Percentiles rank a stretch among this genome's conserved stretches.
These are phyloP conservation scores for Chrysina gloriosa DNA, from an alignment of 2,888 invertebrate species.

Conservation along the genomic window DNA sequence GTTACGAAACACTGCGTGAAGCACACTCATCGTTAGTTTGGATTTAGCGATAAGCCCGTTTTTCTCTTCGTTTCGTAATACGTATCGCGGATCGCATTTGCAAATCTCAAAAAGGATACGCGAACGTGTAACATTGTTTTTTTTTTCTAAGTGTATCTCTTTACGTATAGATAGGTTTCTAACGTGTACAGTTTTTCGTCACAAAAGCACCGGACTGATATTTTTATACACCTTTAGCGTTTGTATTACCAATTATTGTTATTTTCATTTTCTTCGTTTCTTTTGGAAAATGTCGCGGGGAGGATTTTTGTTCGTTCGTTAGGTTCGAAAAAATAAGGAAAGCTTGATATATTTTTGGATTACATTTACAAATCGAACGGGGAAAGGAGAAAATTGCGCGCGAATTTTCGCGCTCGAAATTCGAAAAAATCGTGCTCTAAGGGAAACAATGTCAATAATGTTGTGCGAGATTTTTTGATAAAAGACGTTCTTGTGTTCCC, in stretches of 20 bases:
- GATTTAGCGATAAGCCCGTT: too few species aligned
- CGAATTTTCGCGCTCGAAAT: neutral
- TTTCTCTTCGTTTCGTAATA: too few species aligned
- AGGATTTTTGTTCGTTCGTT: neutral
- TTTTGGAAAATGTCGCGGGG: neutral
- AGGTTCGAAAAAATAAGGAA: neutral
- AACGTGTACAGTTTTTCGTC: neutral
- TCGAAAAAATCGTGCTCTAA: neutral
- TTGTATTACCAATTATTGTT: too few species aligned
- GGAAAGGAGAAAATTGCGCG: neutral
- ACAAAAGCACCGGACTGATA: conserved; percentile 16
- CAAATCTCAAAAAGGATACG: too few species aligned
- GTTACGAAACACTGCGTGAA: conserved; percentile 19
- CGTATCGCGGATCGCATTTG: too few species aligned
- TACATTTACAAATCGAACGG: conserved; percentile 18
- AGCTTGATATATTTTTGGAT: conserved; percentile 34
- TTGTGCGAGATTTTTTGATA: conserved; percentile 28
- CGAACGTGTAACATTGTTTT: neutral
- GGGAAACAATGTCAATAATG: conserved; percentile 4
- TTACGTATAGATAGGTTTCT: neutral
- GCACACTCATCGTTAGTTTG: too few species aligned
- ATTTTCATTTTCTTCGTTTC: neutral
- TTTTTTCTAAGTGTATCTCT: neutral
- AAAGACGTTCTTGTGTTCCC: neutral
- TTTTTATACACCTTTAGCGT: neutral